Percentiles rank a stretch among this genome's conserved stretches.
These are phyloP conservation scores for Cavia porcellus DNA, from an alignment of 2,113 vertebrate species.

Conservation along the genomic window DNA sequence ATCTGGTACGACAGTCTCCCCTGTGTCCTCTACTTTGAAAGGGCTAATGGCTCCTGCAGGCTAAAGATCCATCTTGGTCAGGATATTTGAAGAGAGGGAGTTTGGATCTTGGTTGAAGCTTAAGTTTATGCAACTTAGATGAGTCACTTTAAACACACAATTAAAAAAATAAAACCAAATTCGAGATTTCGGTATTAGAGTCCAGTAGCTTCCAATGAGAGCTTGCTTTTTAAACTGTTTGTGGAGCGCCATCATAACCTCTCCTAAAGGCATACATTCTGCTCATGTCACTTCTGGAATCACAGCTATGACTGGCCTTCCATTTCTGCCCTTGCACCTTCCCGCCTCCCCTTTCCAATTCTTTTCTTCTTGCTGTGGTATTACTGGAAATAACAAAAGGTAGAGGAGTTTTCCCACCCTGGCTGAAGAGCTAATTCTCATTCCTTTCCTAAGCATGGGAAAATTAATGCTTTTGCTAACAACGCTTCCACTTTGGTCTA, in stretches of 20 bases:
- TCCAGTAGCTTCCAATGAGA: not conserved
- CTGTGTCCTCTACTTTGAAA: not conserved
- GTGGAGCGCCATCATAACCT: not conserved
- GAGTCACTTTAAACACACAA: not conserved
- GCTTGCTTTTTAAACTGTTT: not conserved
- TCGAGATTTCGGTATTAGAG: not conserved
- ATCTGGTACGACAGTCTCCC: not conserved
- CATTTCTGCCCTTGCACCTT: not conserved
- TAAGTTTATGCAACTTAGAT: not conserved
- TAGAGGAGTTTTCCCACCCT: not conserved
- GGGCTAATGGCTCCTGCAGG: not conserved
- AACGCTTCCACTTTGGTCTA: not conserved
- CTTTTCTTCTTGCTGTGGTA: not conserved
- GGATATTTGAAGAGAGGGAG: not conserved
- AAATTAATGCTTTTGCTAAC: not conserved
- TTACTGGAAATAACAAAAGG: not conserved
- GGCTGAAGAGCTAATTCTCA: not conserved
- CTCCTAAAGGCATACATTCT: not conserved
- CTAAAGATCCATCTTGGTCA: not conserved
- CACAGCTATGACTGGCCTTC: not conserved
- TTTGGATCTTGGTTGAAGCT: not conserved
- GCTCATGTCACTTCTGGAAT: not conserved
- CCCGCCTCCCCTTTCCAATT: not conserved
- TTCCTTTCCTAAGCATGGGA: not conserved
- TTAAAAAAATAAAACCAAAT: not conserved